phyloP scores from a whole-genome alignment of 2,888 invertebrate species.

The Phoenoteleia sp. region DNA sequence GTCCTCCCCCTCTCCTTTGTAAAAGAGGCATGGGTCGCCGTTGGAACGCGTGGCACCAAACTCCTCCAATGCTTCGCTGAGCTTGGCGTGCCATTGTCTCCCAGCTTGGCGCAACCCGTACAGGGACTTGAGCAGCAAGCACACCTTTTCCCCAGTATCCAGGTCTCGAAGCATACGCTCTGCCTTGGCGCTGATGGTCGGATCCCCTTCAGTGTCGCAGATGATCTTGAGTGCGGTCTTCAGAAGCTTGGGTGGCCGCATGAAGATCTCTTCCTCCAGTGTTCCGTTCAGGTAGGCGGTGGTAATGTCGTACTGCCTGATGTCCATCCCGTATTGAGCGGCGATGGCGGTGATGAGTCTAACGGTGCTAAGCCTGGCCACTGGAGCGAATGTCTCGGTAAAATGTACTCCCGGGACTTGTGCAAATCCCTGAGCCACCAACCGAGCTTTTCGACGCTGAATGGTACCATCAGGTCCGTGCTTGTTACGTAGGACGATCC shows the following conservation, averaged over 20 bases:
- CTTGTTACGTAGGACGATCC: background rate
- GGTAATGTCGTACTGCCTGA: background rate
- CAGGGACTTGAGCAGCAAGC: conserved; percentile 16
- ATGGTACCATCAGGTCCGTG: background rate
- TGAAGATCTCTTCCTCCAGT: conserved; percentile 9
- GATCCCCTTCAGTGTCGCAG: background rate
- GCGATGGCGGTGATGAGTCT: background rate
- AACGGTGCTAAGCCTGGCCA: conserved; percentile 7
- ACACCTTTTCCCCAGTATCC: conserved; percentile 2
- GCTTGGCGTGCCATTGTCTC: background rate
- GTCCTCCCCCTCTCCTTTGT: background rate
- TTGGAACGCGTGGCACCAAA: background rate
- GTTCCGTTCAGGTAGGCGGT: conserved; percentile 21
- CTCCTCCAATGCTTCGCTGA: background rate
- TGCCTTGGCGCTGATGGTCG: background rate
- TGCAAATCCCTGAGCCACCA: conserved; percentile 20
- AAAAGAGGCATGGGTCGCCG: background rate
- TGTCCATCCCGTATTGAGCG: background rate
- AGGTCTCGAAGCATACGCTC: background rate
- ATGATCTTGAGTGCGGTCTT: background rate
- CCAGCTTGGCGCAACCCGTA: conserved; percentile 21
- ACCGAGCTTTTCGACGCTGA: conserved; percentile 6
- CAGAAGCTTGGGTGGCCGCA: conserved; percentile 14
- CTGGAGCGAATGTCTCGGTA: conserved; percentile 1
- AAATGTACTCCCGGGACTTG: background rate